phyloP scores from a whole-genome alignment of 2,888 invertebrate species.

The Tethea ocularis region DNA sequence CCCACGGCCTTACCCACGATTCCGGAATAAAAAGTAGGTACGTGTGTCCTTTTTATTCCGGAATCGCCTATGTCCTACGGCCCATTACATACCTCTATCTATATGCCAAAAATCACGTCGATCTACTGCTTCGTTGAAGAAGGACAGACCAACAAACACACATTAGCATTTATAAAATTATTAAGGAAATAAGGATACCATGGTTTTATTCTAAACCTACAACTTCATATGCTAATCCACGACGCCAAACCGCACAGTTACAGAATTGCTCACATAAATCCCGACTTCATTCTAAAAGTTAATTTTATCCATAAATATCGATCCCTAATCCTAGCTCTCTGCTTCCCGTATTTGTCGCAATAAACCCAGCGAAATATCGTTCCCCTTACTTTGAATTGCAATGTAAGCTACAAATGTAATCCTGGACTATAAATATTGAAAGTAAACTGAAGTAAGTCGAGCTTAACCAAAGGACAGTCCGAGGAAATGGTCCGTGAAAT shows the following conservation, averaged over 20 bases:
- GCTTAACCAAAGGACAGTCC: slow-evolving; percentile 1
- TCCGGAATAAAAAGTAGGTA: no score
- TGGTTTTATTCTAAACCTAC: no score
- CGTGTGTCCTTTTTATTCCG: no score
- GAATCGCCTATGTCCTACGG: no score
- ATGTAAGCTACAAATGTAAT: background rate
- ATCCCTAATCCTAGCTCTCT: background rate
- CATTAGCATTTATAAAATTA: no score
- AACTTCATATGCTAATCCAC: background rate
- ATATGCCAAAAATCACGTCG: no score
- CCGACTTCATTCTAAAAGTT: background rate
- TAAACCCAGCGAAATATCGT: background rate
- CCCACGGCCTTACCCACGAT: no score
- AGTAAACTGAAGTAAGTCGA: slow-evolving; percentile 3
- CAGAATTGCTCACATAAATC: background rate
- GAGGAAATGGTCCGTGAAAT: background rate
- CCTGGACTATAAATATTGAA: slow-evolving; percentile 1
- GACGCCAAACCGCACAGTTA: background rate
- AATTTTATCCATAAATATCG: background rate
- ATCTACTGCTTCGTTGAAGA: no score
- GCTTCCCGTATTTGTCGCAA: background rate
- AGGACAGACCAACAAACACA: no score
- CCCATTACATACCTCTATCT: no score
- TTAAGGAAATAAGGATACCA: no score
- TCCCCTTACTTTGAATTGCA: background rate